These are phyloP conservation scores for Notoglanidium macrostoma DNA, from an alignment of 2,797 vertebrate genomes.

Conservation along the genomic window DNA sequence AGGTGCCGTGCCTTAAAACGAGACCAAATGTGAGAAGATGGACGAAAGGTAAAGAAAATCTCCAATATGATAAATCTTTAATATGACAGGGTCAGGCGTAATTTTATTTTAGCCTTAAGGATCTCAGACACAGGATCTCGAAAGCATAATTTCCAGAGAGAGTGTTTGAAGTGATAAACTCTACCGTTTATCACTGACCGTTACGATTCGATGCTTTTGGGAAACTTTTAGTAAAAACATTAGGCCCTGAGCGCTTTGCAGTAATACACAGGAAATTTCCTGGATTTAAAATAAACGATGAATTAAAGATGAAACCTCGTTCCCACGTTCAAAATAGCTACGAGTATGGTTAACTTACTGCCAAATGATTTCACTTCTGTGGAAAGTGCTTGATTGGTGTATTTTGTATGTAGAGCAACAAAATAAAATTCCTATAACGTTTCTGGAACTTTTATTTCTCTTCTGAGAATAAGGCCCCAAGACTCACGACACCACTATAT, in stretches of 20 bases:
- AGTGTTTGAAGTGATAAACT: neutral
- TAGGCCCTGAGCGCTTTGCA: neutral
- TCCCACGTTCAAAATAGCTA: neutral
- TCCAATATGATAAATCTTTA: neutral
- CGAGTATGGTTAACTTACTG: neutral
- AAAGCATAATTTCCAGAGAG: neutral
- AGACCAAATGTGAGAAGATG: neutral
- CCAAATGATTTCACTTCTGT: neutral
- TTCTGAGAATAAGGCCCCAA: neutral
- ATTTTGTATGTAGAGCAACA: neutral
- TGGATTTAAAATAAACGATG: neutral
- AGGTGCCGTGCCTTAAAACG: conserved; percentile 46
- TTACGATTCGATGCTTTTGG: neutral
- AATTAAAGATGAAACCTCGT: neutral
- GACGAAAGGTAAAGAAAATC: neutral
- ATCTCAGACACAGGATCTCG: neutral
- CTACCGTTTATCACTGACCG: neutral
- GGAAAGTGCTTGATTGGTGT: neutral
- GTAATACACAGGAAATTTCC: neutral
- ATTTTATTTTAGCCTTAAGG: neutral
- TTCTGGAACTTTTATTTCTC: neutral
- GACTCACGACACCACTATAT: neutral
- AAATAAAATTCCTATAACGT: neutral
- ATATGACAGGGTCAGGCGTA: neutral
- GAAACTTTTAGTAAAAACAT: neutral